Evolutionary conservation across 2,797 vertebrate species (phyloP), one percentile per base, ranked within the genome.

Genomic region (Neostethus bicornis): DNA sequence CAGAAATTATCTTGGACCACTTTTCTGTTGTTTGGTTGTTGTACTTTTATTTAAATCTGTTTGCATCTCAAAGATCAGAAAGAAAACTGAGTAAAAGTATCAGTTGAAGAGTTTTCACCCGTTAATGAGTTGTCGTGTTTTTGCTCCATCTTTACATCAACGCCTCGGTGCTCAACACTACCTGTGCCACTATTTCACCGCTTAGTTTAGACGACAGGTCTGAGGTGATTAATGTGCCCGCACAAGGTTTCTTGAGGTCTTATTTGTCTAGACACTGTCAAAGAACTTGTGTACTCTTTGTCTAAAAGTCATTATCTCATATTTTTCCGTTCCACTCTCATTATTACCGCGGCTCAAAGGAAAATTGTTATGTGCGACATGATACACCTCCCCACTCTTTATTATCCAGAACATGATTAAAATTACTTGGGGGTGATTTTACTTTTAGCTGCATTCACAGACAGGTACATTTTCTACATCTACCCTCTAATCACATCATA

Each of bases 341-440:
- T n/a, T 34, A 29, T 29, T 29, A 29, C 4, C 31, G 12, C 10
- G 7, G 4, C 1, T 5, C 4, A 7, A n/a, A 34, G n/a, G 4
- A 32, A 32, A 13, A 13, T 13, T 5, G 4, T 32, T 32, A 32
- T 4, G 31, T 31, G 31, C 32, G 32, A 32, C 4, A 5, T 32
- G 5, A 32, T 13, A 31, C 66, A 55, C 34, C 51, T 14, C 49
- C 19, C 38, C 14, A 67, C 54, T 66, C 23, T 31, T 12, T 4
- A 24, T 70, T 69, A n/a, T 69, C 62, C 5, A 70, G 41, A 51
- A 46, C 5, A 2, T 56, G 42, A 77, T 79, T 57, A 9, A 51
- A 65, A 61, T 59, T 24, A 51, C 42, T 57, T 28, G 52, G 21
- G n/a, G 6, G 43, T 53, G 17, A 23, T 35, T 53, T 31, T 37